Evolutionary conservation across 2,888 invertebrate genomes (phyloP), one percentile per base, ranked within the genome.

Genomic region (Oconnorella tubifera): DNA sequence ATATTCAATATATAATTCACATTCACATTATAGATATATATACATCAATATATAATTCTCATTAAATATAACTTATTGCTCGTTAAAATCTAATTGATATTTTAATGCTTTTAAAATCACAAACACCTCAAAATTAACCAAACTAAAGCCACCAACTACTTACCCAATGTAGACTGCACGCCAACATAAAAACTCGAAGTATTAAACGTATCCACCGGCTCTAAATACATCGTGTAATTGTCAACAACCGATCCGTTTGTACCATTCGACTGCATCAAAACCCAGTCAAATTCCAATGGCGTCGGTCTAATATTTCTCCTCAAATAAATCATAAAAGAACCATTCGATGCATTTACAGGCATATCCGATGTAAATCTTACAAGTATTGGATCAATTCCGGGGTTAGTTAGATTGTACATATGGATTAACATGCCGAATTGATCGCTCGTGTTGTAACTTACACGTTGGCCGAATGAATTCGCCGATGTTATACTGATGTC

Each of bases 271-370:
- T 40, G 10, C 59, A 58, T n/a, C 40, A 58, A 27, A 1, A 58
- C 19, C 59, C 59, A 58, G 27, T 58, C 59, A 27, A 40, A 58
- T 3, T 58, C 59, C 27, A 33, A 23, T 2, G 59, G 59, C 4
- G 3, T 3, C 3, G 59, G 59, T 4, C 27, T 32, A 6, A 23
- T 6, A 40, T 58, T 40, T 19, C 33, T 14, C 48, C 27, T 58
- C 23, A 58, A 25, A 14, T 58, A 58, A 2, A 58, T 48, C 0
- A 58, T 14, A 3, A 58, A 48, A n/a, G 59, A 33, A n/a, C 48
- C 59, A 10, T 58, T 58, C 25, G 33, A 19, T 14, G 27, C 33
- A 1, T 40, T 28, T 1, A 32, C 19, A 2, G 59, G 59, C 40
- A 40, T 40, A 19, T 40, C 40, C 40, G 40, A 40, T 25, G 48